A percentile compares a stretch with the other conserved stretches of the same genome.
Evolutionary conservation across 2,797 vertebrate genomes (phyloP).

Genomic region (Myripristis jacobus): DNA sequence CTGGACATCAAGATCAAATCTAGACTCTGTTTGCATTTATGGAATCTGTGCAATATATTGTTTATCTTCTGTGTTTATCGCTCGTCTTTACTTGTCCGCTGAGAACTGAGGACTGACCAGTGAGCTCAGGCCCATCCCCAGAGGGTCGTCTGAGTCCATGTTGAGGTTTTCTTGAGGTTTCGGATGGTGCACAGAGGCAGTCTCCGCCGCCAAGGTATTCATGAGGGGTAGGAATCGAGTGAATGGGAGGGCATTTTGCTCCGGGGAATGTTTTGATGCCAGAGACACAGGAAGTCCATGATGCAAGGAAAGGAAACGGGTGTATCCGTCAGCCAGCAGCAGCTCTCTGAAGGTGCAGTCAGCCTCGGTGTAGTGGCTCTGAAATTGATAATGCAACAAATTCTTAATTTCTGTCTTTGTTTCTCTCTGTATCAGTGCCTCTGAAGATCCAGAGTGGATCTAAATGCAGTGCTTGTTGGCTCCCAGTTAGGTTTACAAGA

Average conservation of each 20-base stretch:
- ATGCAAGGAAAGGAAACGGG: conserved; percentile 77
- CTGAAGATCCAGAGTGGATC: no score
- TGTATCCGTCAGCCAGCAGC: conserved; percentile 81
- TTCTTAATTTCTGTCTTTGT: not conserved
- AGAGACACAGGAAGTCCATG: conserved; percentile 76
- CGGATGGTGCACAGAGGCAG: conserved; percentile 25
- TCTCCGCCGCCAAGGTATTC: conserved; percentile 40
- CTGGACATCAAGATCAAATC: not conserved
- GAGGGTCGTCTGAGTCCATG: conserved; percentile 77
- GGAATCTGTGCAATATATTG: not conserved
- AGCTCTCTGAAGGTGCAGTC: conserved; percentile 83
- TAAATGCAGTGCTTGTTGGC: no score
- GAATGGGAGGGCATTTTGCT: conserved; percentile 63
- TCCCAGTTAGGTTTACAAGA: no score
- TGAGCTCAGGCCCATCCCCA: conserved; percentile 68
- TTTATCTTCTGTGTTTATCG: not conserved
- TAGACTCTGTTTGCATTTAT: no score
- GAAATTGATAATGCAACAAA: conserved; percentile 23
- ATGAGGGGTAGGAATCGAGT: conserved; percentile 79
- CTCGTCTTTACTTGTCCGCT: conserved; percentile 55
- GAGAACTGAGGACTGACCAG: conserved; percentile 78
- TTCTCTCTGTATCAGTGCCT: no score
- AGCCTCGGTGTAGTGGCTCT: conserved; percentile 65
- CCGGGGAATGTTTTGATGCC: conserved; percentile 57
- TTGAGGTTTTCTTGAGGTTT: conserved; percentile 50